Evolutionary conservation across 1,140 invertebrate genomes (phyloP), one percentile per base, ranked within the genome.

Genomic region (Platorchestia sp.): DNA sequence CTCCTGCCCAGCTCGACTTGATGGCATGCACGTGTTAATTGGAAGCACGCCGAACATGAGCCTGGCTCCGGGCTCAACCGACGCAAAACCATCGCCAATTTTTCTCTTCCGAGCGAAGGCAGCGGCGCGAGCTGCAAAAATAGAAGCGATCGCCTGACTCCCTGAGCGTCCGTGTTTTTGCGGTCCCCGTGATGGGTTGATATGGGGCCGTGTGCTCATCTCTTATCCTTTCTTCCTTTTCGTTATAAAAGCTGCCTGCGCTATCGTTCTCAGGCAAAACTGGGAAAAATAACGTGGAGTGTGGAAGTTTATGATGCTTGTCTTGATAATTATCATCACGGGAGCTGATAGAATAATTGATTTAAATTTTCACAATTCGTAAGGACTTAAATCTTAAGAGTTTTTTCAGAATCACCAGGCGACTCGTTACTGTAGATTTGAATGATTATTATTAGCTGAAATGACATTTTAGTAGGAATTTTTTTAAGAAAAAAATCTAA

Each of bases 21-120:
- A 93, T 93, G 41, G 45, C 91, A 93, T 93, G 91, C 91, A 93
- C 36, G 91, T 93, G 91, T 93, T 93, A 93, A 93, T 93, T 93
- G 91, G n/a, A 93, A 93, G 45, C 91, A 44, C 36, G 43, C 91
- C 40, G 91, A 93, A 93, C 91, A 93, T 47, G 91, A 93, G 45
- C 91, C 3, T 22, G 87, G 91, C 91, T 44, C 16, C 41, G 36
- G 43, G 91, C 91, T 93, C 44, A 44, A 47, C 91, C 91, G 40
- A 93, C 43, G 91, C 43, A 93, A 93, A 93, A 93, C 36, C 91
- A 44, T 47, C 43, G n/a, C 41, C 87, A 89, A 75, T 89, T 89
- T 89, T 89, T 89, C 87, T 89, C 87, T 7, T 42, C 43, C 87
- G 41, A 42, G 22, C 87, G 87, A 41, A 42, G 87, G 87, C 87